These are phyloP conservation scores for Corvus hawaiiensis DNA, from an alignment of 2,113 vertebrate species.

Conservation along the genomic window DNA sequence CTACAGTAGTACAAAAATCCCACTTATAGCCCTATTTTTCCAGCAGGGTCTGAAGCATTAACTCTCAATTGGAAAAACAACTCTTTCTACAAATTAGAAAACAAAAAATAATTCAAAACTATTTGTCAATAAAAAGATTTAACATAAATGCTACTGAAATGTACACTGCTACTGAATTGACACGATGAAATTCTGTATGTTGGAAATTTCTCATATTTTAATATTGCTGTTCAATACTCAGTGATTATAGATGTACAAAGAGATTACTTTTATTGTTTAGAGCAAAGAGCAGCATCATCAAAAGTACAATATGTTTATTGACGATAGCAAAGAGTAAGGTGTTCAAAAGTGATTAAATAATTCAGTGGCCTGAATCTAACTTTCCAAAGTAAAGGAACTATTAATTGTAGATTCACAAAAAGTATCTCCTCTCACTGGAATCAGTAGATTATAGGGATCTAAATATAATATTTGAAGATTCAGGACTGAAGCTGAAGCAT, in stretches of 20 bases:
- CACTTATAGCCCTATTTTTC: background rate
- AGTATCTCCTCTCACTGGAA: background rate
- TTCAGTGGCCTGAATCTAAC: background rate
- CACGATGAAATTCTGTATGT: background rate
- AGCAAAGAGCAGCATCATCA: background rate
- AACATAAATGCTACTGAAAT: background rate
- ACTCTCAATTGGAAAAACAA: background rate
- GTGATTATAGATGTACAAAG: background rate
- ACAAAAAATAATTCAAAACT: background rate
- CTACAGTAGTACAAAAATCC: background rate
- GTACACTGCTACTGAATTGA: background rate
- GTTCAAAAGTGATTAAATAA: background rate
- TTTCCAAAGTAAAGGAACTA: background rate
- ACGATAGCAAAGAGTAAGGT: background rate
- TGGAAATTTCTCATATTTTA: background rate
- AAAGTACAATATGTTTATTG: background rate
- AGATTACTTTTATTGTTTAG: background rate
- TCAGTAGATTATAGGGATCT: background rate
- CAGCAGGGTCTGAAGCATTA: background rate
- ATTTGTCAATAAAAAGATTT: background rate
- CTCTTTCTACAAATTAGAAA: background rate
- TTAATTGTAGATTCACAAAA: background rate
- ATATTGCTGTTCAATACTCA: background rate
- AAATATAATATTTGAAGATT: background rate
- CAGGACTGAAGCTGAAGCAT: background rate